Base-by-base conservation (phyloP, 2,888 invertebrate genomes). In the Cephus sareptanus region DNA sequence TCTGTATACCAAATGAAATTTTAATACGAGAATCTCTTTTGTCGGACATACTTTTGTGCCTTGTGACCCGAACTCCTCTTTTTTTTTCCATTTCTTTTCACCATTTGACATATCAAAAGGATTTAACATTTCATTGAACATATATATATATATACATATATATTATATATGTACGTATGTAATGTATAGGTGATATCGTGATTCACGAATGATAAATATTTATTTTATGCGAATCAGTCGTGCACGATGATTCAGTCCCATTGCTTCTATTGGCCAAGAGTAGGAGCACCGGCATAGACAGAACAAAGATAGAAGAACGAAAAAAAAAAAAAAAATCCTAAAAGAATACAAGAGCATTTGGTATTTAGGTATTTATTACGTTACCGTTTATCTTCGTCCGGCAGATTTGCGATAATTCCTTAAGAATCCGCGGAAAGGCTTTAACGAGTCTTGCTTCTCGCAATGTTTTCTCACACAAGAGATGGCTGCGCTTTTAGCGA, bases 171-270 rank as follows among this genome's bases (percentile, higher is more conserved):
- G 6, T 34, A 34, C 34, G 6, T 56, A 40, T 6, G 40, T 40
- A 9, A 40, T 6, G 40, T 40, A 9, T 56, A 56, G 9, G 75
- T 77, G 76, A 23, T 78, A 75, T 79, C 31, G 80, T 82, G 84
- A 83, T 82, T 84, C 83, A 83, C 80, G 15, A 80, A 75, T 77
- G 79, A 86, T 86, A 81, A 85, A 86, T 85, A 85, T 86, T 86
- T 83, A 83, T 83, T 81, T 84, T 77, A 81, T 81, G 83, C 84
- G 82, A 83, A 82, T 83, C 83, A 80, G 73, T 81, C 82, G 82
- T 81, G 79, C 83, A 76, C 79, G 80, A 75, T 81, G 85, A 83
- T 81, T 84, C 84, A 81, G 77, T 78, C 31, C 6, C 31, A 34
- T 31, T 31, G 71, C 71, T 31, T 71, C 23, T 56, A 56, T 56